Evolutionary conservation across 2,113 vertebrate genomes (phyloP).

Genomic region (Gallinago undulata): DNA sequence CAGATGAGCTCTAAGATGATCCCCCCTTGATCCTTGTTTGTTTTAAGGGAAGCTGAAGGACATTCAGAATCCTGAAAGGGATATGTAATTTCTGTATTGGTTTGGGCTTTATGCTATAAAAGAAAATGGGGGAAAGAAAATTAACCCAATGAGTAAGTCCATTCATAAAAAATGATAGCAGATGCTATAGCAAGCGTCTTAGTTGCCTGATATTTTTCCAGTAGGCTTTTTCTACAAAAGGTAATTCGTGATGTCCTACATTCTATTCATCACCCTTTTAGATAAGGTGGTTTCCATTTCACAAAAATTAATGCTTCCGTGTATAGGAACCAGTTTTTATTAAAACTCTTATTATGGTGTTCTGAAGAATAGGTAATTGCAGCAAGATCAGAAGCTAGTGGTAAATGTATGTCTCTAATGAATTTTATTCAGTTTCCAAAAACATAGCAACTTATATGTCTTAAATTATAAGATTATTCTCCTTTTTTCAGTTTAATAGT

Average conservation of each 20-base stretch:
- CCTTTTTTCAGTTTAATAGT: not conserved
- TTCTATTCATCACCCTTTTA: not conserved
- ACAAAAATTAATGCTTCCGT: not conserved
- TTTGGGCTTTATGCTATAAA: not conserved
- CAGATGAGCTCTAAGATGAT: not conserved
- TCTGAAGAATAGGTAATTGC: constrained; percentile 27
- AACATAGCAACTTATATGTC: not conserved
- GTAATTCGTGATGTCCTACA: not conserved
- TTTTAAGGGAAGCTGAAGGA: not conserved
- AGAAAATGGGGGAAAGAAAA: not conserved
- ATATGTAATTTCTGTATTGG: not conserved
- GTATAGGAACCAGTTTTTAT: not conserved
- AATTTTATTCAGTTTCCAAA: constrained; percentile 33
- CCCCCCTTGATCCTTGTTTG: not conserved
- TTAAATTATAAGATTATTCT: not conserved
- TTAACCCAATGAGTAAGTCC: not conserved
- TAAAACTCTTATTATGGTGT: not conserved
- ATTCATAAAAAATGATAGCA: not conserved
- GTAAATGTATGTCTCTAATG: not conserved
- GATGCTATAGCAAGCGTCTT: accelerated
- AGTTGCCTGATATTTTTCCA: not conserved
- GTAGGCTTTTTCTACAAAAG: not conserved
- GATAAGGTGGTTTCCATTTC: constrained; percentile 30
- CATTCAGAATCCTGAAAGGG: not conserved
- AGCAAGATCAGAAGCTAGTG: constrained; percentile 10